Evolutionary conservation across 2,888 invertebrate genomes (phyloP), one percentile per base, ranked within the genome.

Genomic region (Physocephala rufipes): DNA sequence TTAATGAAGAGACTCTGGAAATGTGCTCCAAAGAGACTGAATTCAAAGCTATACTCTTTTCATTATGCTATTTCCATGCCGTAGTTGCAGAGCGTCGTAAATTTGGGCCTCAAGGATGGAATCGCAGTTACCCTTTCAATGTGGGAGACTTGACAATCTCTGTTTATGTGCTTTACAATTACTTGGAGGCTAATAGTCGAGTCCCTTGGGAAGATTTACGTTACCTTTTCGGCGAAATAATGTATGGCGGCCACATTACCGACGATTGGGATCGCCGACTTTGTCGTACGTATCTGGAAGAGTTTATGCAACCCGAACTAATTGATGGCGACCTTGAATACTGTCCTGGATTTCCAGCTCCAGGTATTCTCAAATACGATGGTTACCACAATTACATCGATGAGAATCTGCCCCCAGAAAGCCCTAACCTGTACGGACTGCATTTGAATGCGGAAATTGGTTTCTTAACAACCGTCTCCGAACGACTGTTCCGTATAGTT

Each of bases 171-270:
- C 85, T 97, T 21, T 94, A 89, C 84, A 97, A 97, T 86, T 97
- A 97, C 85, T 86, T 97, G 82, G 97, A 97, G 82, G 94, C 92
- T 68, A 96, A 95, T 80, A 90, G 89, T 55, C 91, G 92, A 77
- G 93, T 96, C 7, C 97, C 97, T 0, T 97, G 95, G 95, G 97
- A 97, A 85, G 97, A 97, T 87, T 86, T 97, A 78, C 90, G 97
- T 1, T 97, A 97, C 84, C 87, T 97, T 24, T 97, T 97, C 82
- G 97, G 97, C 0, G 97, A 97, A 87, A 97, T 97, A 78, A 97
- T 97, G 97, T 97, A 97, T 82, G 97, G 97, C 1, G 97, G 97
- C 0, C 97, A 97, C 82, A 97, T 97, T 79, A 97, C 97, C 0
- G 97, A 97, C 82, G 97, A 97, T 85, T 97, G 96, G 95, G 97